These are phyloP conservation scores for Melinopterus prodromus DNA, from an alignment of 2,888 invertebrate genomes.

Conservation along the genomic window DNA sequence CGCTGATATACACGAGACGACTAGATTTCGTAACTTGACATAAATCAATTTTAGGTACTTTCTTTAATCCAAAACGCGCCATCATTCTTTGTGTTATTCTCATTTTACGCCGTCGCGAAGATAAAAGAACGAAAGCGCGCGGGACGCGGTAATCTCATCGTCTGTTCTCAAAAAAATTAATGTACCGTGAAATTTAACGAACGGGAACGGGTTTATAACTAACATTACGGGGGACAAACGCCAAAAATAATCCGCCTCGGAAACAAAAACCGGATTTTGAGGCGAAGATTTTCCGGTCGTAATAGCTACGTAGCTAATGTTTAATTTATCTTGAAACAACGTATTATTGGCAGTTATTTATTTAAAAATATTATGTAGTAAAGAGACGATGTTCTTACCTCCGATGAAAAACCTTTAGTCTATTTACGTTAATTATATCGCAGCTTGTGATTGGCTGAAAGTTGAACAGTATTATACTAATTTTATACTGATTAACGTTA, in stretches of 20 bases:
- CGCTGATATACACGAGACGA: background rate
- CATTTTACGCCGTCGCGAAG: background rate
- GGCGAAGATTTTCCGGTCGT: background rate
- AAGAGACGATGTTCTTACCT: no score
- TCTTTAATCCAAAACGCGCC: background rate
- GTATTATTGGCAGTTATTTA: background rate
- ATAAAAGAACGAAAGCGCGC: background rate
- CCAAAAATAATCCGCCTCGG: background rate
- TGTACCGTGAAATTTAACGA: conserved; percentile 4
- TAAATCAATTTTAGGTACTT: background rate
- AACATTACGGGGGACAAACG: background rate
- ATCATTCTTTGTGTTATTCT: background rate
- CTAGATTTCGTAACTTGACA: background rate
- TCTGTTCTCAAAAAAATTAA: conserved; percentile 4
- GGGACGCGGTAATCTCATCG: background rate
- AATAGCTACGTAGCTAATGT: background rate
- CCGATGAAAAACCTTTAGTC: no score
- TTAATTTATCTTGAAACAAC: background rate
- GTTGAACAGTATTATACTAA: no score
- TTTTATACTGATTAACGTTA: no score
- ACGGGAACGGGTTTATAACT: conserved; percentile 4
- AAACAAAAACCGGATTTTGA: background rate
- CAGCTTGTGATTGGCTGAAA: no score
- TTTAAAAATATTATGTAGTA: background rate
- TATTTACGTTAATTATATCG: no score